Evolutionary conservation across 2,113 vertebrate genomes (phyloP), one percentile per base, ranked within the genome.

Genomic region (Aepyceros melampus): DNA sequence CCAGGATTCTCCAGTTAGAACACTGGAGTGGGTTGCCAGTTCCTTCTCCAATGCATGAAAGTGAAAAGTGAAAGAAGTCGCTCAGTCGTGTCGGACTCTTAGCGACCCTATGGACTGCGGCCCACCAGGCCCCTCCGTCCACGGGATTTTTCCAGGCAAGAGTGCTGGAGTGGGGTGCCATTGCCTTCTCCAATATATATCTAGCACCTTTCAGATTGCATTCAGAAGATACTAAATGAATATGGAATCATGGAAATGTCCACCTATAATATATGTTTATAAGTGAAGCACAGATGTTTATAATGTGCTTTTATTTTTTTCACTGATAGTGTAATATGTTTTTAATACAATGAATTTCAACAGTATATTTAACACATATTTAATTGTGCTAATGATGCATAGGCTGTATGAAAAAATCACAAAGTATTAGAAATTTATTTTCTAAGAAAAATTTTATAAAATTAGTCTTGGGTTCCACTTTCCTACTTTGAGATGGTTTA

Each of bases 401-500:
- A 91, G 23, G 12, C 29, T 53, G 15, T 84, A 43, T 58, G 21
- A 19, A 29, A 67, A 91, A 87, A 78, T 16, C 36, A 53, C 47
- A 58, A 19, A 95, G 5, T 45, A 91, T 91, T 94, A 87, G 23
- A 21, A 95, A 91, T 76, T 85, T 78, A 51, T 83, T 96, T 97
- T 83, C 64, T 85, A 88, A 88, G 89, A 95, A 93, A 27, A n/a
- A 1, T 92, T 90, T 90, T 89, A 3, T 89, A 96, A 93, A 90
- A 47, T 93, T 84, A 91, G 29, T 40, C 53, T 60, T 51, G 29
- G 64, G 31, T 79, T 87, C 31, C 7, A 67, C 1, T 94, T 94
- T 93, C 55, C n/a, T 86, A 43, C 94, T n/a, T 14, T 81, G 78
- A 98, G 3, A 85, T 97, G 21, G 33, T 89, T 97, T 90, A 93